Evolutionary conservation across 2,113 vertebrate genomes (phyloP).

Genomic region (pig (Sus scrofa)): DNA sequence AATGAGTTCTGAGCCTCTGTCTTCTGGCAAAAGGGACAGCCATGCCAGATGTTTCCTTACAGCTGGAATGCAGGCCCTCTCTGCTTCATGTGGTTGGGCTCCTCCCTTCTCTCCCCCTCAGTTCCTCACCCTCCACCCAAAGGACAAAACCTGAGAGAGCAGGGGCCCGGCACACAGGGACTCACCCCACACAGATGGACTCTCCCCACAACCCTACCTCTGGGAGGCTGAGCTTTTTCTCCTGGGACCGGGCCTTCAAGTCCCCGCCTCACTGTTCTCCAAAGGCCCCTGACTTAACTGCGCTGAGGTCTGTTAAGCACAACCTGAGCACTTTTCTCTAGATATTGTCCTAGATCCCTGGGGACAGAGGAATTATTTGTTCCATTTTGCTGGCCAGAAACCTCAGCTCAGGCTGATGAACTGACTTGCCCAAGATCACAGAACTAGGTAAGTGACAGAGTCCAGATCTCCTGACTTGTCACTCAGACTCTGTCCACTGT

Average conservation of each 20-base stretch:
- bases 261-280: neutral
- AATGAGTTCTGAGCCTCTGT: neutral
- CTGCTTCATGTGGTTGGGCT: rapidly evolving
- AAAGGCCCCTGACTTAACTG: neutral
- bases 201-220: neutral
- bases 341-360: neutral
- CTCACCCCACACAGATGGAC: neutral
- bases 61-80: neutral
- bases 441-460: neutral
- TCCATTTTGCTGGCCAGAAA: neutral
- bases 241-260: neutral
- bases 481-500: neutral
- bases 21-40: neutral
- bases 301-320: rapidly evolving
- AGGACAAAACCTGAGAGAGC: neutral
- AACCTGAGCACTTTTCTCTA: neutral
- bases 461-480: neutral
- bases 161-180: neutral
- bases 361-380: neutral
- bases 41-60: neutral
- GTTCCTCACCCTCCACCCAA: neutral
- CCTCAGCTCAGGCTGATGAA: neutral
- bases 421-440: neutral
- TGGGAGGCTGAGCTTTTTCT: neutral
- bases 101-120: no score